phyloP scores from a whole-genome alignment of 2,113 vertebrate genomes.

The Perccottus glenii region DNA sequence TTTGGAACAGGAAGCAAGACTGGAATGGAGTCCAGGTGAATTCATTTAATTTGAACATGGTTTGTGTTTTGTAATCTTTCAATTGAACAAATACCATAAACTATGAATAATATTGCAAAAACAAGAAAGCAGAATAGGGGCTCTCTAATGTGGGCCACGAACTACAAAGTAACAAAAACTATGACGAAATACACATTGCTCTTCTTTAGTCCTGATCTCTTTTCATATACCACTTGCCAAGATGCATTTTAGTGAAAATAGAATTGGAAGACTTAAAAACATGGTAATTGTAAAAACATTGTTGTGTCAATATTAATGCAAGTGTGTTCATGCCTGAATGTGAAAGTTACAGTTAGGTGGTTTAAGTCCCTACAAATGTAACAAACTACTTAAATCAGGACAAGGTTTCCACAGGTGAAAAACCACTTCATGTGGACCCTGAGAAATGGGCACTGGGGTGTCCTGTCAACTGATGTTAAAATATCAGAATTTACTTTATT shows the following conservation, averaged over 20 bases:
- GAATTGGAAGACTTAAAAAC: slow-evolving; percentile 76
- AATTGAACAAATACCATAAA: not conserved
- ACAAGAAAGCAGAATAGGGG: not conserved
- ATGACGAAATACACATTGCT: slow-evolving; percentile 22
- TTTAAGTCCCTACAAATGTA: slow-evolving; percentile 27
- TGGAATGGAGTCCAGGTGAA: not conserved
- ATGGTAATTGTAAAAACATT: slow-evolving; percentile 58
- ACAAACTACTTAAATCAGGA: slow-evolving; percentile 31
- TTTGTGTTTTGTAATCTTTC: not conserved
- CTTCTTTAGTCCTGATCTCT: slow-evolving; percentile 36
- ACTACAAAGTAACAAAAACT: slow-evolving; percentile 43
- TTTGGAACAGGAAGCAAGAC: not conserved
- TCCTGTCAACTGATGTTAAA: slow-evolving; percentile 49
- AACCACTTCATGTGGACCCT: slow-evolving; percentile 71
- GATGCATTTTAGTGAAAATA: slow-evolving; percentile 57
- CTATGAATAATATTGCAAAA: not conserved
- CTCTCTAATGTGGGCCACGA: slow-evolving; percentile 29
- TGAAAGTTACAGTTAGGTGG: slow-evolving; percentile 8
- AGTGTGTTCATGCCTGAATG: slow-evolving; percentile 11
- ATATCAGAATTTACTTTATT: slow-evolving; percentile 55
- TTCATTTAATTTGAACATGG: not conserved
- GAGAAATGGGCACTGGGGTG: slow-evolving; percentile 71
- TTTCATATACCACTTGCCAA: slow-evolving; percentile 35
- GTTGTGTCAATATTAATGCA: slow-evolving; percentile 44
- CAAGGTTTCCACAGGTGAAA: slow-evolving; percentile 54